Base-by-base conservation (phyloP, 2,797 vertebrate genomes). In the Chloroceryle inda region DNA sequence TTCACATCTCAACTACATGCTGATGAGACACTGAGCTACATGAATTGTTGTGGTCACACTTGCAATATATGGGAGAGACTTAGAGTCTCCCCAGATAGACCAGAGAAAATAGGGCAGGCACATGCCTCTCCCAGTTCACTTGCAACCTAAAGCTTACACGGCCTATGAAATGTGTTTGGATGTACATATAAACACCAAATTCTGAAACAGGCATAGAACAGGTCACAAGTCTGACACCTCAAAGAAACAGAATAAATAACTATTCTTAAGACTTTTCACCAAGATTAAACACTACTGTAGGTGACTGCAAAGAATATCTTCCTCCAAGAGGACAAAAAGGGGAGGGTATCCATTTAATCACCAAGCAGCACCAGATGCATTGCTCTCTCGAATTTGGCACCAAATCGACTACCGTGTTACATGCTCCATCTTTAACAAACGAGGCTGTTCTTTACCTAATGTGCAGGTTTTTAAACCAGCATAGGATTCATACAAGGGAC, bases 1-100 rank as follows among this genome's bases (percentile, higher is more conserved):
- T 83, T 77, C 95, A 83, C 88, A 93, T 91, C 96, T 94, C 91
- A 94, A 74, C 76, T 75, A 92, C 78, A 83, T 50, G 77, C 79
- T 94, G 78, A 94, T 62, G 76, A 94, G 87, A 53, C 68, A 85
- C 52, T 44, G 61, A 89, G 89, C 69, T 80, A 64, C 53, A 26
- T 11, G 47, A 85, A 89, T 49, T 81, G 35, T 9, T 92, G 95
- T 71, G 73, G 85, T 77, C 93, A 75, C 79, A 62, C 79, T 13
- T 78, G 35, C 63, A 78, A 40, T 35, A 12, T 19, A 17, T 1
- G 24, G 27, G 64, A 63, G 89, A 81, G 89, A 81, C 88, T 68
- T 8, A 3, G 3, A 81, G 89, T 58, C 85, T 75, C 73, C 76
- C 53, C 66, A 69, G 18, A 37, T 1, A 68, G 19, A 66, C 14